Evolutionary conservation across 92 coral and sea anemone genomes (phyloP), one percentile per base, ranked within the genome.

Genomic region (Porites rus): DNA sequence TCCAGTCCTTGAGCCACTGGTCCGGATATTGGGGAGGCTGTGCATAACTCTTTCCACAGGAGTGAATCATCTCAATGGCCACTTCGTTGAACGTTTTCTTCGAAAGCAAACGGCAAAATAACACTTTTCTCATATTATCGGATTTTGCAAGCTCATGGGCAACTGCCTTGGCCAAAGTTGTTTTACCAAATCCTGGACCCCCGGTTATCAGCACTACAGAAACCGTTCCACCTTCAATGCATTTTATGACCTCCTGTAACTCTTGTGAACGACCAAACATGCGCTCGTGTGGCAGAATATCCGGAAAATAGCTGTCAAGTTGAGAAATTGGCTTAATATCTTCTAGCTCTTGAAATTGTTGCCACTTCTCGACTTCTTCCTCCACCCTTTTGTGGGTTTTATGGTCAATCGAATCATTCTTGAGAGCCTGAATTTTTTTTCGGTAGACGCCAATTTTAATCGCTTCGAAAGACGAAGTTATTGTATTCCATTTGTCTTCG

Each of bases 181-280:
- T 82, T 72, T 88, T 88, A 19, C 91, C 91, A 81, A 74, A 88
- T 8, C 91, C 91, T 17, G 91, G 91, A 10, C 91, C 91, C 0
- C 91, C 91, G 2, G 91, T 88, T 54, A 88, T 72, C 46, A 88
- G 38, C n/a, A 73, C 87, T 16, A 84, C 83, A 1, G 74, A 21
- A 46, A 53, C 14, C 8, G 60, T 20, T 3, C 78, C 74, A 17
- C 20, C 10, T 1, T 17, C 50, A 9, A 87, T 31, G 13, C 2
- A 3, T 1, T 80, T 51, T 5, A 6, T 17, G 22, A 72, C 64
- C 21, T 73, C 8, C 21, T 80, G n/a, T 12, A 72, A 6, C 66
- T 60, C 72, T 13, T 54, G 11, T 7, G 60, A 50, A 43, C 77
- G 78, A 4, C 78, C 78, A 51, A 74, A 19, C 38, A 74, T 12